Evolutionary conservation across 2,888 invertebrate species (phyloP).

Genomic region (Harpalus rubripes): DNA sequence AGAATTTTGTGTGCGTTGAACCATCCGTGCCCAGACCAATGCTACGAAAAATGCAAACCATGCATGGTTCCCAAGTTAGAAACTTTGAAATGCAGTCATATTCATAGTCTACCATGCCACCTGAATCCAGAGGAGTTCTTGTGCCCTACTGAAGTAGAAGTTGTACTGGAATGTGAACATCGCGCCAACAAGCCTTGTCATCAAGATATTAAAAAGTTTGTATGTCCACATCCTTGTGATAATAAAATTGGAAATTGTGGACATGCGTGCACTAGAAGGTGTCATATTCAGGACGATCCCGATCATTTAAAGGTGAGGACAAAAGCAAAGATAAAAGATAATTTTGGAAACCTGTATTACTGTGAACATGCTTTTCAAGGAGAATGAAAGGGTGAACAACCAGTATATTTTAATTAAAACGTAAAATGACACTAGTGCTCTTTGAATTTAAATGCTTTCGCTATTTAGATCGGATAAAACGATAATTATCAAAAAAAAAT

Average conservation of each 20-base stretch:
- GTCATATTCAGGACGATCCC: constrained; percentile 81
- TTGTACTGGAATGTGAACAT: constrained; percentile 74
- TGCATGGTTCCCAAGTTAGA: constrained; percentile 77
- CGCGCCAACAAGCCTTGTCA: constrained; percentile 78
- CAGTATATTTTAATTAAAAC: no score
- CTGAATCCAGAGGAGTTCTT: constrained; percentile 51
- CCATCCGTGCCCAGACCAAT: constrained; percentile 79
- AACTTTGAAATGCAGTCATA: constrained; percentile 79
- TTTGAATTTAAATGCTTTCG: no score
- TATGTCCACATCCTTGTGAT: constrained; percentile 79
- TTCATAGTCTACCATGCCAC: constrained; percentile 77
- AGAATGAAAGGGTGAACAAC: no score
- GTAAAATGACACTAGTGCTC: no score
- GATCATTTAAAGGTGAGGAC: constrained; percentile 79
- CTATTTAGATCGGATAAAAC: no score
- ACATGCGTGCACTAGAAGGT: constrained; percentile 80
- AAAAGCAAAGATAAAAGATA: no score
- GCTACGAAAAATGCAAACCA: constrained; percentile 77
- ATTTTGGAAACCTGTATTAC: no score
- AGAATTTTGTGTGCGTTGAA: constrained; percentile 78
- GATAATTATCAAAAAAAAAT: no score
- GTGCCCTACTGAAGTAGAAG: constrained; percentile 73
- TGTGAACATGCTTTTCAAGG: no score
- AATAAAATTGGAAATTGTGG: constrained; percentile 80
- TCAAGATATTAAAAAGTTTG: constrained; percentile 73